Evolutionary conservation across 2,797 vertebrate genomes (phyloP).

Genomic region (Pristis pectinata): DNA sequence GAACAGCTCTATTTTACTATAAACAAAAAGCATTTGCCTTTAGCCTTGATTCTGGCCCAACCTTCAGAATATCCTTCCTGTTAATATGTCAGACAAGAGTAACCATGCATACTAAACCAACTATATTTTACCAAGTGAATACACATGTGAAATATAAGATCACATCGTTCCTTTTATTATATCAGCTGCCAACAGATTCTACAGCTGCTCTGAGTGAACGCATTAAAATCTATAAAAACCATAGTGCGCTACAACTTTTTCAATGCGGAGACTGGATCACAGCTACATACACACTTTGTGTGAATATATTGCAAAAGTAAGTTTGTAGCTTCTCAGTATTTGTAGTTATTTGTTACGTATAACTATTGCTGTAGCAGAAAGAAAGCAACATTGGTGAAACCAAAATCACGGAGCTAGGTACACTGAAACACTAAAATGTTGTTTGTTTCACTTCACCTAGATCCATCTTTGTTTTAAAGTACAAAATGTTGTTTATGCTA

Average conservation of each 20-base stretch:
- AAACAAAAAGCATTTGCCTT: conserved; percentile 39
- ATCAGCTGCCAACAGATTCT: conserved; percentile 52
- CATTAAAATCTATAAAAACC: neutral
- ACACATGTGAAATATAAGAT: conserved; percentile 41
- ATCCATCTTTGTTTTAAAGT: too few species aligned
- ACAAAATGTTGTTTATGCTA: neutral
- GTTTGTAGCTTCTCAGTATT: neutral
- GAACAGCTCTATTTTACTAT: conserved; percentile 45
- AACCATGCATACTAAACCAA: conserved; percentile 60
- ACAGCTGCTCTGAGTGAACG: conserved; percentile 49
- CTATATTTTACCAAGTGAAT: conserved; percentile 47
- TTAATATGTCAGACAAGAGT: conserved; percentile 59
- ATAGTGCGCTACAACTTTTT: neutral
- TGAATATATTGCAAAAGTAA: conserved; percentile 15
- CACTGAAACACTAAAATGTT: neutral
- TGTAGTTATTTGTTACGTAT: neutral
- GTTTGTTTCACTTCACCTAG: too few species aligned
- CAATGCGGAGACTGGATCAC: neutral
- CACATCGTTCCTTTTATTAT: conserved; percentile 40
- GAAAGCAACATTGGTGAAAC: neutral
- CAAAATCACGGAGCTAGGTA: neutral
- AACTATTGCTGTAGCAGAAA: neutral
- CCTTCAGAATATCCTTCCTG: conserved; percentile 63
- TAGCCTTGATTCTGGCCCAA: conserved; percentile 41
- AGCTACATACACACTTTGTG: neutral